Conservation (phyloP, 1,140 invertebrate species). For the Dufourea novaeangliae region DNA sequence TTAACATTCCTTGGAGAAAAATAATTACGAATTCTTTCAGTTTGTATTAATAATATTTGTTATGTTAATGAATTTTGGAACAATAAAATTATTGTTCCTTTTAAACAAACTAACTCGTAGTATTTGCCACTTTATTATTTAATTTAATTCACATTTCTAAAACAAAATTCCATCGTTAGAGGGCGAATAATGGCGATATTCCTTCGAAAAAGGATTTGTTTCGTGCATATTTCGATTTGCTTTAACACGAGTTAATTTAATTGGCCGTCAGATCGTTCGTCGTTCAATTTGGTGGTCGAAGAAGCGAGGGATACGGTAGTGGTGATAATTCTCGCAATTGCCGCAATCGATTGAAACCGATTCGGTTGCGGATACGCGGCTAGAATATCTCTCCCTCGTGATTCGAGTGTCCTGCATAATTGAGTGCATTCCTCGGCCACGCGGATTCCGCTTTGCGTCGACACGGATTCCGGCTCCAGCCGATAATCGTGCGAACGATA, state of each 20-base stretch:
- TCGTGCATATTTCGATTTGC: not conserved
- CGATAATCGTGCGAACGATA: conserved; percentile 5
- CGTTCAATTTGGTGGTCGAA: not conserved
- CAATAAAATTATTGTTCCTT: too few relatives aligned
- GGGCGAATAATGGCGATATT: not conserved
- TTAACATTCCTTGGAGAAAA: too few relatives aligned
- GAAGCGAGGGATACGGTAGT: not conserved
- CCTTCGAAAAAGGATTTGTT: not conserved
- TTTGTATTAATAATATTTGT: too few relatives aligned
- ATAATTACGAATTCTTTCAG: too few relatives aligned
- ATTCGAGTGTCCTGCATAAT: conserved; percentile 44
- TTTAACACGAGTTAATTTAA: not conserved
- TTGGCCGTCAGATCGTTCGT: not conserved
- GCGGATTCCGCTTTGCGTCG: conserved; percentile 45
- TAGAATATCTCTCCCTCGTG: conserved; percentile 41
- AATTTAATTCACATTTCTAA: too few relatives aligned
- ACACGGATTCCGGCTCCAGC: conserved; percentile 25
- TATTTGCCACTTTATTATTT: too few relatives aligned
- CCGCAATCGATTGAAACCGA: conserved; percentile 45
- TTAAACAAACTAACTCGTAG: too few relatives aligned
- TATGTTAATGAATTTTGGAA: too few relatives aligned
- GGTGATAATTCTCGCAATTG: conserved; percentile 33
- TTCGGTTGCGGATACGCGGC: conserved; percentile 43
- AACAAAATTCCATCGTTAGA: too few relatives aligned
- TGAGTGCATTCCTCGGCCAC: conserved; percentile 41